phyloP scores from a whole-genome alignment of 2,113 vertebrate species.

The Microtus montanus region DNA sequence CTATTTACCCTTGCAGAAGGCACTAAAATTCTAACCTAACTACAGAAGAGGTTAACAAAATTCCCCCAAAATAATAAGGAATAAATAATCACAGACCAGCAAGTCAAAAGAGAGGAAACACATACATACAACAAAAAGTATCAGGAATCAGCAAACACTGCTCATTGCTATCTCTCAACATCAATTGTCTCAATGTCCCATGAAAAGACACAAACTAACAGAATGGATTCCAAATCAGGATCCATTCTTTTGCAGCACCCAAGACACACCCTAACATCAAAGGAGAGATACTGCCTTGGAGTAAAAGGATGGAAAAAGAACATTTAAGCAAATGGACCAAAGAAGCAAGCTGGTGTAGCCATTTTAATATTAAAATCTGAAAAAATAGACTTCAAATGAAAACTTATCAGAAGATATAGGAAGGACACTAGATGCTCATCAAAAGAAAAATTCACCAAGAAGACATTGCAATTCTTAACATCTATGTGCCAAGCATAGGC shows the following conservation, averaged over 20 bases:
- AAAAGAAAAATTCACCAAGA: background rate
- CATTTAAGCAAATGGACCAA: background rate
- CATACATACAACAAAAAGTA: background rate
- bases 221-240: background rate
- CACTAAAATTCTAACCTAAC: background rate
- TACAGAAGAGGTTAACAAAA: background rate
- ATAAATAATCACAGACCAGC: background rate
- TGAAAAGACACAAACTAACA: background rate
- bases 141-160: background rate
- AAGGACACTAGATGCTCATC: background rate
- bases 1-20: background rate
- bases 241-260: background rate
- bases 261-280: background rate
- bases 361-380: background rate
- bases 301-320: background rate
- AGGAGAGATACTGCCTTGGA: background rate
- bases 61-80: background rate
- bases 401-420: background rate
- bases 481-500: background rate
- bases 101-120: background rate
- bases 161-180: background rate
- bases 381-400: background rate
- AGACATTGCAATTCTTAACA: background rate
- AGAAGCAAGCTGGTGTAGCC: background rate
- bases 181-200: background rate